A percentile compares a stretch with the other conserved stretches of the same genome.
phyloP scores from a whole-genome alignment of 2,113 vertebrate genomes.

The Triplophysa dalaica region DNA sequence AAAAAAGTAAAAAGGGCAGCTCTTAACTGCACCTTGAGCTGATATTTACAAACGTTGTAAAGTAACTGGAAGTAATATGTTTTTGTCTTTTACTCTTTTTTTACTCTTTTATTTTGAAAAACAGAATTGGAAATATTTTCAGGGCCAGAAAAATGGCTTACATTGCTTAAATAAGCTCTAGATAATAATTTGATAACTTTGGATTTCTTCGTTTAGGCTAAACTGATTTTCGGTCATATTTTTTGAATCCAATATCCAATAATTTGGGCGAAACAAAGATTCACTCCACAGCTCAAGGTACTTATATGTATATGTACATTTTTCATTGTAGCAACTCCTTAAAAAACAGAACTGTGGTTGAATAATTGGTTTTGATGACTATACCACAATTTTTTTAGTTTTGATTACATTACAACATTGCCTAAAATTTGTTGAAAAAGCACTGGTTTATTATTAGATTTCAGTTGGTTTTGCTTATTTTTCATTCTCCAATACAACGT shows the following conservation, averaged over 20 bases:
- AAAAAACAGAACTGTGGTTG: not conserved
- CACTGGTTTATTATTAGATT: not conserved
- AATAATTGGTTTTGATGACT: not conserved
- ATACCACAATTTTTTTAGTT: not conserved
- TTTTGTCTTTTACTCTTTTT: not conserved
- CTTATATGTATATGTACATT: not conserved
- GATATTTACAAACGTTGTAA: not conserved
- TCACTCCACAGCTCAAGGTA: not conserved
- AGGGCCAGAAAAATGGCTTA: not conserved
- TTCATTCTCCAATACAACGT: conserved; percentile 4
- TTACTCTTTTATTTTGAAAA: not conserved
- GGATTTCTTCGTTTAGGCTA: too few species aligned
- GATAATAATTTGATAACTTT: not conserved
- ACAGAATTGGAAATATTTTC: not conserved
- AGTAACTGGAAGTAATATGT: conserved; percentile 40
- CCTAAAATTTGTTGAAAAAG: conserved; percentile 10
- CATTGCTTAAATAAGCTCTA: not conserved
- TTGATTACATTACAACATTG: not conserved
- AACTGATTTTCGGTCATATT: not conserved
- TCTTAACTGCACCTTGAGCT: conserved; percentile 8
- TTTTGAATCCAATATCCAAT: not conserved
- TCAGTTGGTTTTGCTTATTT: not conserved
- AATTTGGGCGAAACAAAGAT: not conserved
- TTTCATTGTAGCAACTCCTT: not conserved
- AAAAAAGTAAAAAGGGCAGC: conserved; percentile 23